A percentile compares a stretch with the other conserved stretches of the same genome.
Conservation (phyloP, 1,140 invertebrate species). For the Lasioglossum albipes region DNA sequence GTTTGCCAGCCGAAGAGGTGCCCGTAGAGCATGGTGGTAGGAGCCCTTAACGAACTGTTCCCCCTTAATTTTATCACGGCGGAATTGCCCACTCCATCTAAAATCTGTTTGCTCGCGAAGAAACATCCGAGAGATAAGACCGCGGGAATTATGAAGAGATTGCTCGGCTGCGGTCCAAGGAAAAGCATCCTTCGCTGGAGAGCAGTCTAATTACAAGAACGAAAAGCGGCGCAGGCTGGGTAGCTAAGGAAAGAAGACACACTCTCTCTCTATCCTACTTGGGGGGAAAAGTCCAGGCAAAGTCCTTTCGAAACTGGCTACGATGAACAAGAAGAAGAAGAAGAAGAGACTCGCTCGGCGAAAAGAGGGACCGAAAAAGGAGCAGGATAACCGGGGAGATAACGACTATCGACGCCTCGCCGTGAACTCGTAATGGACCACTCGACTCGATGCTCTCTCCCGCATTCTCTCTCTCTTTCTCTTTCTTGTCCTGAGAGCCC, state of each 20-base stretch:
- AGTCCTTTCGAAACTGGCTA: background rate
- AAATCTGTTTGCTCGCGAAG: conserved; percentile 70
- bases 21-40: background rate
- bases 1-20: background rate
- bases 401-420: conserved; percentile 71
- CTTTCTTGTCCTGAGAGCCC: conserved; percentile 1
- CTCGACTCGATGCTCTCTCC: conserved; percentile 16
- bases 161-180: conserved; percentile 48
- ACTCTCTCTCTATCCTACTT: no score
- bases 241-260: background rate
- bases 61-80: conserved; percentile 70
- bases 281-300: background rate
- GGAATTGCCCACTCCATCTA: conserved; percentile 37
- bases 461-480: no score
- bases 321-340: background rate
- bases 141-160: conserved; percentile 56
- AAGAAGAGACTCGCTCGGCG: background rate
- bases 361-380: conserved; percentile 54
- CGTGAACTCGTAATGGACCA: conserved; percentile 68
- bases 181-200: conserved; percentile 50
- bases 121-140: conserved; percentile 61
- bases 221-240: conserved; percentile 18
- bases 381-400: conserved; percentile 61
- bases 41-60: conserved; percentile 30
- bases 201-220: conserved; percentile 55